A percentile compares a stretch with the other conserved stretches of the same genome.
These are phyloP conservation scores for Megamerina dolium DNA, from an alignment of 2,888 invertebrate species.

Conservation along the genomic window DNA sequence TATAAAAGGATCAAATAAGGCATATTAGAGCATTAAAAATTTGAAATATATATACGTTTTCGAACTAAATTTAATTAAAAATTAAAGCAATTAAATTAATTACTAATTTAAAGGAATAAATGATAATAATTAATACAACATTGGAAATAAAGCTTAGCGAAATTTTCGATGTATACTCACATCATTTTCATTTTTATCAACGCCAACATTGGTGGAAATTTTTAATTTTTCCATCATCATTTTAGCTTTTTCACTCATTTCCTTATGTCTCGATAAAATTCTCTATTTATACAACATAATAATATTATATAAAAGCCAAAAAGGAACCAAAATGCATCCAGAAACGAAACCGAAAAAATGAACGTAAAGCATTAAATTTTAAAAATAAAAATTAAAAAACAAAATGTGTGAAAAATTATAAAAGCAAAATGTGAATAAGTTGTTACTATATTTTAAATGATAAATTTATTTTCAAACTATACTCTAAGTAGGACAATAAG, in stretches of 20 bases:
- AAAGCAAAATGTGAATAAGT: too few relatives aligned
- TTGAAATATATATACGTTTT: too few relatives aligned
- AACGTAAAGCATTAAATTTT: neutral
- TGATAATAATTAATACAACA: constrained; percentile 9
- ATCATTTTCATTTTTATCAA: constrained; percentile 37
- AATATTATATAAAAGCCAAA: constrained; percentile 24
- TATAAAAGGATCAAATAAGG: too few relatives aligned
- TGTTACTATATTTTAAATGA: too few relatives aligned
- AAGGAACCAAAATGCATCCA: constrained; percentile 9
- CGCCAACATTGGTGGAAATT: constrained; percentile 35
- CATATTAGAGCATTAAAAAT: too few relatives aligned
- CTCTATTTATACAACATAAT: too few relatives aligned
- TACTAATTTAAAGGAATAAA: constrained; percentile 10
- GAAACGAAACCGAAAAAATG: constrained; percentile 10
- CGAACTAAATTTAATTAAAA: neutral
- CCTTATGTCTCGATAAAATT: constrained; percentile 49
- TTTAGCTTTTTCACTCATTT: constrained; percentile 51
- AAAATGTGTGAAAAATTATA: constrained; percentile 2
- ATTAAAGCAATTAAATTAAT: constrained; percentile 1
- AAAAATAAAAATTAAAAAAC: constrained; percentile 3
- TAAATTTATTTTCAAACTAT: too few relatives aligned
- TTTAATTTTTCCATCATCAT: constrained; percentile 49
- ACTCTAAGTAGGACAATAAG: too few relatives aligned
- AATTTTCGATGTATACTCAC: constrained; percentile 38
- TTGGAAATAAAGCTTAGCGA: neutral